These are phyloP conservation scores for Gnathonemus longibarbis DNA, from an alignment of 2,113 vertebrate species.

Conservation along the genomic window DNA sequence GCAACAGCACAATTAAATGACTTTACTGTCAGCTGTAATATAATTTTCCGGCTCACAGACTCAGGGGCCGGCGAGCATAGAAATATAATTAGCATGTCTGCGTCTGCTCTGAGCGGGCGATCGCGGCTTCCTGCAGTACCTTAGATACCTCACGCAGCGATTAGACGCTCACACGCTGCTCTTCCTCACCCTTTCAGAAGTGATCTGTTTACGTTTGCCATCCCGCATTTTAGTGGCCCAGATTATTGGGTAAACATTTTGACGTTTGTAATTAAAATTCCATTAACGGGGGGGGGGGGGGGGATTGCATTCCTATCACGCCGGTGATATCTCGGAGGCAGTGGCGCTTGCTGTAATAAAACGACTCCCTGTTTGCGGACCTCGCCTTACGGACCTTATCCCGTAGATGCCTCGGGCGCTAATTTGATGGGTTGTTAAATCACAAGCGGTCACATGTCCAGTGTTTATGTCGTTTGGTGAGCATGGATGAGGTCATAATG, in stretches of 20 bases:
- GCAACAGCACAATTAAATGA: constrained; percentile 72
- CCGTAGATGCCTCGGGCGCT: background rate
- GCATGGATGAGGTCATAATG: background rate
- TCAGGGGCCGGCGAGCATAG: constrained; percentile 51
- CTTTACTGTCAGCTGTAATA: constrained; percentile 69
- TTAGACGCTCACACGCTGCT: constrained; percentile 26
- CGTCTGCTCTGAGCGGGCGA: constrained; percentile 43
- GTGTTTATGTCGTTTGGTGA: background rate
- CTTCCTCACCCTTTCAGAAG: background rate
- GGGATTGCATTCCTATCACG: background rate
- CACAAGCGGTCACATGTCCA: background rate
- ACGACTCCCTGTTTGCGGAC: background rate
- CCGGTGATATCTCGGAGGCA: background rate
- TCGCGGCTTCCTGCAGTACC: constrained; percentile 28
- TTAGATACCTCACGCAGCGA: constrained; percentile 29
- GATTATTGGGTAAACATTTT: background rate
- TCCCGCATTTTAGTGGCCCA: background rate
- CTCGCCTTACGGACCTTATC: background rate
- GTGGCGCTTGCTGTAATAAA: background rate
- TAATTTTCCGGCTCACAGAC: constrained; percentile 57
- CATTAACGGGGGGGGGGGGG: background rate
- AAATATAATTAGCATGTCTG: constrained; percentile 58
- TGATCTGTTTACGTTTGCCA: constrained; percentile 13
- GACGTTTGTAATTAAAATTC: background rate
- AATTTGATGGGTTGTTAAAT: background rate